Base-by-base conservation (phyloP, 2,797 vertebrate species). In the Amphiprion clarkii region DNA sequence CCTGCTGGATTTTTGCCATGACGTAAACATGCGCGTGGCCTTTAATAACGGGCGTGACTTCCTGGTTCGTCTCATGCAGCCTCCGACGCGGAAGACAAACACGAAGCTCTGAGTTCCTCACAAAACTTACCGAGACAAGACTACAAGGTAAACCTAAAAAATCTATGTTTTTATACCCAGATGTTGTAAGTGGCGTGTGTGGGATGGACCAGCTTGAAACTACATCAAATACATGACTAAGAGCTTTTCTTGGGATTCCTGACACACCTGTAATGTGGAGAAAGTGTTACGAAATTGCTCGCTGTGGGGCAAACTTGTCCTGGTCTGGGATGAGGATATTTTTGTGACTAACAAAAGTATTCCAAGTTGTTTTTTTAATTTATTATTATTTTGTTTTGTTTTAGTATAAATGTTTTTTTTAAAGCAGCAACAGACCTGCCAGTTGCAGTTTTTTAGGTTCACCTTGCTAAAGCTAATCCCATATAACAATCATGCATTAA, bases 1-100 rank as follows among this genome's bases (percentile, higher is more conserved):
- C 0, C 21, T 1, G 1, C 6, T 17, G 70, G 44, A 36, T 10
- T 44, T 5, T 17, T 13, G 6, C 66, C 70, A 62, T 67, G 52
- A 56, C 77, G 56, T 58, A 57, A 56, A 57, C 3, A 14, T 1
- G 59, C 19, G 31, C 57, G 71, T 56, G 1, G 0, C 0, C 14
- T 79, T 7, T 59, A 67, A 57, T n/a, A 21, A 17, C 2, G 78
- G 90, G 90, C 73, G 92, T 68, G 88, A 81, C 74, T 74, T 83
- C 49, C 36, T 25, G 31, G 0, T 40, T 62, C 9, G 0, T 46
- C n/a, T 6, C 52, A 16, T 6, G 13, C 49, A 52, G 3, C 17
- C 62, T 69, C 39, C 44, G 64, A 87, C 33, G 81, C 88, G 87
- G 91, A 93, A 93, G 79, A 66, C 12, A 68, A 78, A 75, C 72